Percentiles rank a stretch among this genome's conserved stretches.
These are phyloP conservation scores for Crenichthys baileyi DNA, from an alignment of 2,797 vertebrate genomes.

Conservation along the genomic window DNA sequence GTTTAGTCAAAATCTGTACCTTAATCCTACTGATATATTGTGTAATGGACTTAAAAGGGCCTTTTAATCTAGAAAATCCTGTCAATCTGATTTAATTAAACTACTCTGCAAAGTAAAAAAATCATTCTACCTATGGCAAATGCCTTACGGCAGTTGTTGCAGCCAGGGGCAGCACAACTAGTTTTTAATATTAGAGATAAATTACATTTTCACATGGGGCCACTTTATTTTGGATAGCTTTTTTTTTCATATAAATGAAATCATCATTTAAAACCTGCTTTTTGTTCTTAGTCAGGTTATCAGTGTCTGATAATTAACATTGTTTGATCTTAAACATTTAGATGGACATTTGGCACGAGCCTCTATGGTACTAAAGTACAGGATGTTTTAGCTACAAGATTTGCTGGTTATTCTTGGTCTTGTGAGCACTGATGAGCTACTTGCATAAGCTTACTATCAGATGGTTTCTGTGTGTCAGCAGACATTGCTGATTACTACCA, in stretches of 20 bases:
- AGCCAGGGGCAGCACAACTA: not conserved
- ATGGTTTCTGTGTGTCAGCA: conserved; percentile 18
- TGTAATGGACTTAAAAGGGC: too few relatives aligned
- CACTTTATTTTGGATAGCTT: not conserved
- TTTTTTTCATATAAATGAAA: not conserved
- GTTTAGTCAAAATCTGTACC: too few relatives aligned
- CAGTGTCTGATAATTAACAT: not conserved
- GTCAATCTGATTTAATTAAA: not conserved
- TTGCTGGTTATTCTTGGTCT: not conserved
- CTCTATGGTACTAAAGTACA: not conserved
- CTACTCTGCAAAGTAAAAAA: not conserved
- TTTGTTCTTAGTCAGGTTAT: not conserved
- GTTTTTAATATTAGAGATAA: not conserved
- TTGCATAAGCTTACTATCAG: conserved; percentile 10
- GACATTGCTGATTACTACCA: conserved; percentile 4
- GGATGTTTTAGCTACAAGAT: not conserved
- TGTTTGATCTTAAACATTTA: not conserved
- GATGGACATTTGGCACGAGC: not conserved
- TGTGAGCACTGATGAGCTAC: not conserved
- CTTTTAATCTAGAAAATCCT: too few relatives aligned
- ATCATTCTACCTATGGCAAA: not conserved
- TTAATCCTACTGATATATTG: too few relatives aligned
- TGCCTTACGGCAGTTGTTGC: not conserved
- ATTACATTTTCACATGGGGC: not conserved
- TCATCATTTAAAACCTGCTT: not conserved